Evolutionary conservation across 1,140 invertebrate genomes (phyloP), one percentile per base, ranked within the genome.

Genomic region (Eufriesea mexicana): DNA sequence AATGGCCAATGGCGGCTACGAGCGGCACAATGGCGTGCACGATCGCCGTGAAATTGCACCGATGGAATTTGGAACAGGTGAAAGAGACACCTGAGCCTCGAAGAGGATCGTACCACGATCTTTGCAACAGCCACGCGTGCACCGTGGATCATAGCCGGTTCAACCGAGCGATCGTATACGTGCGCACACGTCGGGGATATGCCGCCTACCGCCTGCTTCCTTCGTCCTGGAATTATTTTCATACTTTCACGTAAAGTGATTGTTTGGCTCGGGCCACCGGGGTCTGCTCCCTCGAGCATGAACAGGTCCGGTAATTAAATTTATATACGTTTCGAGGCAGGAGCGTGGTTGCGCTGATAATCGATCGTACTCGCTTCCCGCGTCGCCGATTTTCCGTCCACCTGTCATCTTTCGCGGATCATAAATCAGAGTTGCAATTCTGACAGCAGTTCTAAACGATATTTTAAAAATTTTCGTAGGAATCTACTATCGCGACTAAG

Each of bases 201-300:
- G 80, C 79, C 84, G 42, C 78, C 78, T 70, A 73, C 79, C 64
- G 75, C 86, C 83, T 67, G 86, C 85, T 91, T 91, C 75, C 88
- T 90, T 86, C 87, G 87, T 86, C 73, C 67, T 61, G 87, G 91
- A 92, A 93, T 93, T 91, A 93, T 93, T 93, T 93, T 90, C 91
- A 93, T 93, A 93, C 92, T 94, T 93, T 94, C 92, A 93, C 92
- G 91, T 93, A 93, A 92, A 93, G 92, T 93, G 93, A 93, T 94
- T 94, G 93, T 93, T 93, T 92, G 88, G 89, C 81, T 87, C 80
- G 85, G 89, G 89, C 89, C 89, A 90, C 88, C 84, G 89, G 89
- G 89, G 90, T 91, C 89, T 93, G 91, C 90, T 92, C 90, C 89
- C 72, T 93, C 89, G 90, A 91, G 92, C 92, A 92, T 93, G 91